Evolutionary conservation across 2,797 vertebrate species (phyloP).

Genomic region (Gymnodraco acuticeps): DNA sequence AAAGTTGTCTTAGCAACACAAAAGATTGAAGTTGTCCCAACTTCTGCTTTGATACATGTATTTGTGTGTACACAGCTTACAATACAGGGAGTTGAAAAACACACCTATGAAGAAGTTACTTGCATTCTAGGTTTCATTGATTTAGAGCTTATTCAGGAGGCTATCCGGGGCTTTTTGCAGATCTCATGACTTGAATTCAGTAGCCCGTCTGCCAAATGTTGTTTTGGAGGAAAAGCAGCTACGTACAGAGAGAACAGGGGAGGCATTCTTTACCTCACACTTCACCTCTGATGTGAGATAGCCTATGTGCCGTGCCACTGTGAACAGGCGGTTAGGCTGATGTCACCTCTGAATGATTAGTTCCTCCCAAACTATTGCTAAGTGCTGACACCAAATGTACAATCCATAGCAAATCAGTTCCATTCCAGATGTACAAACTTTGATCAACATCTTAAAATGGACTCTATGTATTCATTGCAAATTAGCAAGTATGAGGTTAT

Average conservation of each 20-base stretch:
- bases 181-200: slow-evolving; percentile 68
- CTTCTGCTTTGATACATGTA: slow-evolving; percentile 2
- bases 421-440: not conserved
- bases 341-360: not conserved
- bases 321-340: not conserved
- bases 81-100: not conserved
- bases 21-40: not conserved
- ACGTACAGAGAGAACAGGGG: slow-evolving; percentile 27
- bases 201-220: slow-evolving; percentile 56
- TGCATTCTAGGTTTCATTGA: slow-evolving; percentile 44
- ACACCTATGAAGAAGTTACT: slow-evolving; percentile 13
- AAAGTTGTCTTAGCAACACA: not conserved
- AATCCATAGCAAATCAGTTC: not conserved
- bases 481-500: not conserved
- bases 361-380: not conserved
- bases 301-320: not conserved
- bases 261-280: slow-evolving; percentile 40
- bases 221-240: slow-evolving; percentile 49
- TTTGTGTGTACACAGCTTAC: not conserved
- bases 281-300: slow-evolving; percentile 27
- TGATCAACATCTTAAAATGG: not conserved
- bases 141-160: slow-evolving; percentile 47
- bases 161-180: slow-evolving; percentile 30
- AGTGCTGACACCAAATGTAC: not conserved
- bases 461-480: not conserved